A percentile compares a stretch with the other conserved stretches of the same genome.
Evolutionary conservation across 2,113 vertebrate genomes (phyloP).

Genomic region (Corydoras sp.): DNA sequence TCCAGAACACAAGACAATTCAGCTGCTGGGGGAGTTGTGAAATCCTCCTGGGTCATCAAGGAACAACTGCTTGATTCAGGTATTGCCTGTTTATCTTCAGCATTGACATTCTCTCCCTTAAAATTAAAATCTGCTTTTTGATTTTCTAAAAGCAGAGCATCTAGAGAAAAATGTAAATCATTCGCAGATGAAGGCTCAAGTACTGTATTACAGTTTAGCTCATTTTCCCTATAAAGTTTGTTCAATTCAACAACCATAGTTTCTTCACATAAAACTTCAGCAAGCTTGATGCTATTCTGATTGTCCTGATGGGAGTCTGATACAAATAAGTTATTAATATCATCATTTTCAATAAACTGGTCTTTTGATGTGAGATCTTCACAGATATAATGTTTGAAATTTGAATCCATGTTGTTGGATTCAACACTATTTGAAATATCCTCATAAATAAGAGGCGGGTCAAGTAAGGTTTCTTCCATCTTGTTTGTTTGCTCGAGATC

Average conservation of each 20-base stretch:
- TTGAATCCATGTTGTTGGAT: constrained; percentile 41
- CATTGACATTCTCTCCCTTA: constrained; percentile 1
- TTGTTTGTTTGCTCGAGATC: constrained; percentile 6
- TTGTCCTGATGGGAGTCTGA: constrained; percentile 46
- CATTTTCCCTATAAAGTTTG: constrained; percentile 33
- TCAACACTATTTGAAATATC: constrained; percentile 57
- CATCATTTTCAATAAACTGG: constrained; percentile 31
- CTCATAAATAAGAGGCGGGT: constrained; percentile 52
- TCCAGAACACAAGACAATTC: constrained; percentile 38
- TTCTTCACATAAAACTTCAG: constrained; percentile 52
- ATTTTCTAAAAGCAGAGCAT: constrained; percentile 20
- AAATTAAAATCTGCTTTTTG: constrained; percentile 5
- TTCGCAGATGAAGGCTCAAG: constrained; percentile 46
- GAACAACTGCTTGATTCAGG: constrained; percentile 4
- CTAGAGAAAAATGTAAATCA: constrained; percentile 32
- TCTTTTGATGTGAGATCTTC: constrained; percentile 35
- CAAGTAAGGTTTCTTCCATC: constrained; percentile 46
- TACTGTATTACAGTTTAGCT: constrained; percentile 30
- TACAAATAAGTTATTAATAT: constrained; percentile 30
- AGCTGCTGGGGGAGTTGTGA: constrained; percentile 21
- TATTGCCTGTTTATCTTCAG: constrained; percentile 12
- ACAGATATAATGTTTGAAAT: constrained; percentile 29
- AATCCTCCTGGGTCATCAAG: constrained; percentile 32
- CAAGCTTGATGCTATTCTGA: constrained; percentile 3
- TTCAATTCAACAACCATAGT: constrained; percentile 45